These are phyloP conservation scores for Phymanthus crucifer DNA, from an alignment of 92 coral and sea anemone genomes.

Conservation along the genomic window DNA sequence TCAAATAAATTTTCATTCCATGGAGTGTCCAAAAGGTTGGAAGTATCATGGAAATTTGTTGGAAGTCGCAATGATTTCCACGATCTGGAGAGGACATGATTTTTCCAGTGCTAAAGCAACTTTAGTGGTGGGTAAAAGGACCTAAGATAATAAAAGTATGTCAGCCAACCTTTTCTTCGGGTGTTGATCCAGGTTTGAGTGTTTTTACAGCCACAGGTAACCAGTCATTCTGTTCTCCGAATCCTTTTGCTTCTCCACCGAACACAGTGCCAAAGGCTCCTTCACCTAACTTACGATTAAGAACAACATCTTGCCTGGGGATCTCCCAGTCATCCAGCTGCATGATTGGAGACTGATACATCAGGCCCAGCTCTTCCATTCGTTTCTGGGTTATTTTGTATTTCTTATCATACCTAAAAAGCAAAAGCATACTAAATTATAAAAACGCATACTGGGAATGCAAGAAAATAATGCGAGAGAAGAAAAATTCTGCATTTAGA, in stretches of 20 bases:
- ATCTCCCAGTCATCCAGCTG: slow-evolving; percentile 89
- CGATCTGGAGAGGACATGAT: too few relatives aligned
- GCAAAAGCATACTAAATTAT: background rate
- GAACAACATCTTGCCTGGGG: slow-evolving; percentile 71
- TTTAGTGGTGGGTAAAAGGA: too few relatives aligned
- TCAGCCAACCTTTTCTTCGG: slow-evolving; percentile 72
- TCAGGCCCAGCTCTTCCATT: slow-evolving; percentile 86
- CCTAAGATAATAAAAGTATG: too few relatives aligned
- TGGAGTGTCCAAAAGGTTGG: too few relatives aligned
- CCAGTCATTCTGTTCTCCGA: slow-evolving; percentile 65
- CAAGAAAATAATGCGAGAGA: too few relatives aligned
- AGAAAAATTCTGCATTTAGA: too few relatives aligned
- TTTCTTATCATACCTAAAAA: slow-evolving; percentile 70
- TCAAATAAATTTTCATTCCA: too few relatives aligned
- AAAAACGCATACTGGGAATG: background rate
- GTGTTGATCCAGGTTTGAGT: slow-evolving; percentile 74
- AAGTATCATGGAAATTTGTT: too few relatives aligned
- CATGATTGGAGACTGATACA: slow-evolving; percentile 76
- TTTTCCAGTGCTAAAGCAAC: too few relatives aligned
- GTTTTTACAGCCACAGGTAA: slow-evolving; percentile 90
- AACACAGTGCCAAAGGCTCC: slow-evolving; percentile 92
- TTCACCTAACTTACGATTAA: slow-evolving; percentile 85
- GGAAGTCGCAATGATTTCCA: too few relatives aligned
- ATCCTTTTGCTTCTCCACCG: slow-evolving; percentile 79
- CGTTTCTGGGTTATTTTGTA: slow-evolving; percentile 75